Evolutionary conservation across 2,888 invertebrate genomes (phyloP).

Genomic region (Syritta pipiens): DNA sequence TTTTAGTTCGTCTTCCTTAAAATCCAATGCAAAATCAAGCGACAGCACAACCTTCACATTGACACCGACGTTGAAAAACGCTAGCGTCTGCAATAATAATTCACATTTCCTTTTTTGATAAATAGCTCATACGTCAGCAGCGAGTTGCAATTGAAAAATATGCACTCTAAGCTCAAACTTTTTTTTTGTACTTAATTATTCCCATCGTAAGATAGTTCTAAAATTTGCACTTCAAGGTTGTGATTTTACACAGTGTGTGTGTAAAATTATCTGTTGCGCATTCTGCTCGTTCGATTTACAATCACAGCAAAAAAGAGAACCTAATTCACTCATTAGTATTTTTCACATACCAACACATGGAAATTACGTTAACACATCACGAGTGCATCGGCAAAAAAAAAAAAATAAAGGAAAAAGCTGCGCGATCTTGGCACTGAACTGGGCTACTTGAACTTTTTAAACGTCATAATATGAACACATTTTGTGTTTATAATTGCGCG

Average conservation of each 20-base stretch:
- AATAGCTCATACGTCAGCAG: background rate
- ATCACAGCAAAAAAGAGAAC: background rate
- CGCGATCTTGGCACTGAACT: conserved; percentile 20
- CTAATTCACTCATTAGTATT: background rate
- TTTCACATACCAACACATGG: background rate
- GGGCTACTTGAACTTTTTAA: background rate
- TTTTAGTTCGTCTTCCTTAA: too few species aligned
- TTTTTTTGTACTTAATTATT: background rate
- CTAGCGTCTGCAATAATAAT: background rate
- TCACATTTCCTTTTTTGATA: background rate
- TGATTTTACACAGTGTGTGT: background rate
- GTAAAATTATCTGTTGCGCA: background rate
- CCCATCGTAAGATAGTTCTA: background rate
- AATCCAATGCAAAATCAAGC: too few species aligned
- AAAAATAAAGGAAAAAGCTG: background rate
- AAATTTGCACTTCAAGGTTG: background rate
- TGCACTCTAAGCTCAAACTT: background rate
- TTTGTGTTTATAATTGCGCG: too few species aligned
- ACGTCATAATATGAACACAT: background rate
- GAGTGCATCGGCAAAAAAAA: too few species aligned
- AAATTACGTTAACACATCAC: too few species aligned
- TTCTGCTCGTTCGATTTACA: background rate
- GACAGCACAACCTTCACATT: too few species aligned
- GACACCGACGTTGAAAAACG: too few species aligned
- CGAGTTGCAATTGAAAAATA: background rate